Conservation (phyloP, 2,888 invertebrate species). For the Hemistola chrysoprasaria region DNA sequence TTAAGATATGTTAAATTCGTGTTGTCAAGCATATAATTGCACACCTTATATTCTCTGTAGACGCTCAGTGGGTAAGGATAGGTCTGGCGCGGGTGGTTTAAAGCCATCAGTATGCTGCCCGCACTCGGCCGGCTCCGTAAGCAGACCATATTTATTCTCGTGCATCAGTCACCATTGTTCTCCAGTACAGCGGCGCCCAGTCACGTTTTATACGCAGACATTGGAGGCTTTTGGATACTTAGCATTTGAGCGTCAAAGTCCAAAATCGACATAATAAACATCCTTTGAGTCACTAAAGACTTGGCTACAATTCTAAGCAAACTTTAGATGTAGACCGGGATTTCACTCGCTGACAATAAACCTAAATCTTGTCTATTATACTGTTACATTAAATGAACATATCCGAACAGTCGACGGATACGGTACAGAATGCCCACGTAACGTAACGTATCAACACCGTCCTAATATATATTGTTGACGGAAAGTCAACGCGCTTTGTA, state of each 20-base stretch:
- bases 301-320: too few relatives aligned
- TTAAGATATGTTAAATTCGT: conserved; percentile 16
- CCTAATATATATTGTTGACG: too few relatives aligned
- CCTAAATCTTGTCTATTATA: too few relatives aligned
- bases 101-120: conserved; percentile 49
- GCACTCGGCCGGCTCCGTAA: conserved; percentile 42
- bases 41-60: conserved; percentile 40
- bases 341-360: too few relatives aligned
- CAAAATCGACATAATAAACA: too few relatives aligned
- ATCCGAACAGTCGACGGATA: too few relatives aligned
- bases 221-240: conserved; percentile 8
- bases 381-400: too few relatives aligned
- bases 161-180: conserved; percentile 40
- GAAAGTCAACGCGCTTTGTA: too few relatives aligned
- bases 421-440: too few relatives aligned
- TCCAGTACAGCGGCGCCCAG: conserved; percentile 13
- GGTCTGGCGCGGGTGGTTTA: conserved; percentile 18
- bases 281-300: too few relatives aligned
- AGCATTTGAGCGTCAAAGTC: background rate
- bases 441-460: too few relatives aligned
- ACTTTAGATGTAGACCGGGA: too few relatives aligned
- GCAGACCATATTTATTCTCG: conserved; percentile 57
- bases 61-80: conserved; percentile 26
- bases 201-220: conserved; percentile 13
- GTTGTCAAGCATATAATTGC: conserved; percentile 30